Evolutionary conservation across 37 sponge, comb jelly and placozoan genomes (phyloP).

Genomic region (Ianthella basta): DNA sequence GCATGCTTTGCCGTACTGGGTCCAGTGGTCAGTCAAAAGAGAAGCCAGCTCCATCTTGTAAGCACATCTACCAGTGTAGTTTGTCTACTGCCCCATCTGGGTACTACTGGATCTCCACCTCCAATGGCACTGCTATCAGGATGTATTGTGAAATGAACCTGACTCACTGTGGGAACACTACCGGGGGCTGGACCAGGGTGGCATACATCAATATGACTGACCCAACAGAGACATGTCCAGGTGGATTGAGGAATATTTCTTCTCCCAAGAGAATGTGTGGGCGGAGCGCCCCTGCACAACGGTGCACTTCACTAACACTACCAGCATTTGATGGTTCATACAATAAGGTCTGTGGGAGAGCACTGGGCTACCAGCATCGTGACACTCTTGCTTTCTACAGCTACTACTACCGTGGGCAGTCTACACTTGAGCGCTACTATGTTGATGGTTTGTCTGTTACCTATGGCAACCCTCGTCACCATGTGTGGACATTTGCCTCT

Average conservation of each 20-base stretch:
- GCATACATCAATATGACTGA: slow-evolving; percentile 47
- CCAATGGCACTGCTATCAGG: not conserved
- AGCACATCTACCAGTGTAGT: too few relatives aligned
- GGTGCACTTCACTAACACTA: slow-evolving; percentile 9
- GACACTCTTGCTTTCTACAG: not conserved
- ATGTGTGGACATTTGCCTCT: slow-evolving; percentile 2
- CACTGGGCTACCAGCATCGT: not conserved
- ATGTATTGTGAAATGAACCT: slow-evolving; percentile 4
- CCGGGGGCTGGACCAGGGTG: slow-evolving; percentile 31
- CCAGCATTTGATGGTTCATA: not conserved
- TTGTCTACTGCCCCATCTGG: not conserved
- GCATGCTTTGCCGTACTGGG: too few relatives aligned
- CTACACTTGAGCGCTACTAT: not conserved
- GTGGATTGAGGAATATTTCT: not conserved
- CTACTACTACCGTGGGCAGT: not conserved
- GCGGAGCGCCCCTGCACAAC: not conserved
- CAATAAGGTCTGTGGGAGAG: slow-evolving; percentile 22
- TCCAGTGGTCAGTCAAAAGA: too few relatives aligned
- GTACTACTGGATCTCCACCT: not conserved
- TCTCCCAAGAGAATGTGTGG: slow-evolving; percentile 20
- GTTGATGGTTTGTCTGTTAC: slow-evolving; percentile 27
- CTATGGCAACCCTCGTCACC: not conserved
- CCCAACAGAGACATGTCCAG: slow-evolving; percentile 3
- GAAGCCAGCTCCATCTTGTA: too few relatives aligned
- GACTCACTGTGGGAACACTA: not conserved